Percentiles rank a stretch among this genome's conserved stretches.
Conservation (phyloP, 1,140 invertebrate species). For the Agrypnia vestita region DNA sequence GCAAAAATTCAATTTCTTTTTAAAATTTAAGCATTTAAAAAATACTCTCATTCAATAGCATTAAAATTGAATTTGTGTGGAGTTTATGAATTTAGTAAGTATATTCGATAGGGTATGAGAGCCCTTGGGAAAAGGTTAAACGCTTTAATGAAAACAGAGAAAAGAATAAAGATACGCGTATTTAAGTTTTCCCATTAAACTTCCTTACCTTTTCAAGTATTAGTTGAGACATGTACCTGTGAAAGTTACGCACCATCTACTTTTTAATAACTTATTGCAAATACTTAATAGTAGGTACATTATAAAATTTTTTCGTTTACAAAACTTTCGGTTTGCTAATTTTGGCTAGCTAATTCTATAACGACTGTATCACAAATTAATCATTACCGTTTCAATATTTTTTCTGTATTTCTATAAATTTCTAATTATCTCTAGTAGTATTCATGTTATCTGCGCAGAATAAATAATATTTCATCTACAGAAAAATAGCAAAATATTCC, state of each 20-base stretch:
- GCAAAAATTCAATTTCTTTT: too few relatives aligned
- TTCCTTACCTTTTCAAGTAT: not conserved
- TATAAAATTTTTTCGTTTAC: not conserved
- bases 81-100: not conserved
- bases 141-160: slow-evolving; percentile 29
- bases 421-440: not conserved
- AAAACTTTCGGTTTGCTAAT: too few relatives aligned
- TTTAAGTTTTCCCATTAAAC: slow-evolving; percentile 44
- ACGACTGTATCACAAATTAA: not conserved
- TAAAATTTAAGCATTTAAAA: not conserved
- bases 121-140: slow-evolving; percentile 18
- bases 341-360: too few relatives aligned
- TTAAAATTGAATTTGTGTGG: not conserved
- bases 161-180: slow-evolving; percentile 22
- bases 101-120: not conserved
- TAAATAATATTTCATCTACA: too few relatives aligned
- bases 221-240: not conserved
- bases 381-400: not conserved
- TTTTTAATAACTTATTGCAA: not conserved
- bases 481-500: too few relatives aligned
- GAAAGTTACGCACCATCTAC: not conserved
- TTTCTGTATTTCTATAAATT: not conserved
- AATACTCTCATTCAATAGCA: not conserved
- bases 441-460: not conserved
- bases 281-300: not conserved